These are phyloP conservation scores for Halictus quadricinctus DNA, from an alignment of 2,888 invertebrate genomes.

Conservation along the genomic window DNA sequence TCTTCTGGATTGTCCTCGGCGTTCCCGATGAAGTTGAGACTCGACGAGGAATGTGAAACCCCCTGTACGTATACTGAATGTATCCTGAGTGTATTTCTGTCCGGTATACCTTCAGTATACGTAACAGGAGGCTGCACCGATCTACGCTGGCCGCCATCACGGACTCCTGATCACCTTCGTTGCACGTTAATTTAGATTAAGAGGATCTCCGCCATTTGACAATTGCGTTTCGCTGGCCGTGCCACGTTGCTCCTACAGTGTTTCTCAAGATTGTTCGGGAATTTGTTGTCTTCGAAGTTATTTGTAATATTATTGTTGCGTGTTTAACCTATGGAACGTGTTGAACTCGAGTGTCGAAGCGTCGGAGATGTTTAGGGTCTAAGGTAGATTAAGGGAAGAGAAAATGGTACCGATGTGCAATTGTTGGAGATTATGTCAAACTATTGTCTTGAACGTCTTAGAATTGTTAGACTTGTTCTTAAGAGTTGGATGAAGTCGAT, in stretches of 20 bases:
- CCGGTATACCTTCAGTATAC: constrained; percentile 99
- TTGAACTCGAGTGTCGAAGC: neutral
- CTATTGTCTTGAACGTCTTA: neutral
- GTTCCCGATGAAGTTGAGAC: neutral
- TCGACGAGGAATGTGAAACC: constrained; percentile 86
- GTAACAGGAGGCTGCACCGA: constrained; percentile 98
- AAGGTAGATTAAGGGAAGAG: constrained; percentile 4
- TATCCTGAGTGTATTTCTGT: constrained; percentile 99
- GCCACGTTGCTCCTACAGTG: neutral
- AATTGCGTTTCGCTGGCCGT: constrained; percentile 1
- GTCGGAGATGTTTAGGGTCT: neutral
- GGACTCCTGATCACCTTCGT: constrained; percentile 12
- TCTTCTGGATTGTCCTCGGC: neutral
- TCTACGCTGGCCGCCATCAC: constrained; percentile 82
- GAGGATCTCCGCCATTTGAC: constrained; percentile 18
- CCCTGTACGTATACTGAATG: constrained; percentile 99
- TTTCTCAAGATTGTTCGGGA: neutral
- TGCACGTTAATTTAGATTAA: constrained; percentile 36
- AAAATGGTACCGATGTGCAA: neutral
- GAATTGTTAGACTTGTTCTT: neutral
- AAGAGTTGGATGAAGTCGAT: neutral
- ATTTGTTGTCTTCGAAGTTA: neutral
- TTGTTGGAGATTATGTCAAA: neutral
- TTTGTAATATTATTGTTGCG: neutral
- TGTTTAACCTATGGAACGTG: neutral